Conservation (phyloP, 2,113 vertebrate genomes). For the Aptenodytes forsteri region DNA sequence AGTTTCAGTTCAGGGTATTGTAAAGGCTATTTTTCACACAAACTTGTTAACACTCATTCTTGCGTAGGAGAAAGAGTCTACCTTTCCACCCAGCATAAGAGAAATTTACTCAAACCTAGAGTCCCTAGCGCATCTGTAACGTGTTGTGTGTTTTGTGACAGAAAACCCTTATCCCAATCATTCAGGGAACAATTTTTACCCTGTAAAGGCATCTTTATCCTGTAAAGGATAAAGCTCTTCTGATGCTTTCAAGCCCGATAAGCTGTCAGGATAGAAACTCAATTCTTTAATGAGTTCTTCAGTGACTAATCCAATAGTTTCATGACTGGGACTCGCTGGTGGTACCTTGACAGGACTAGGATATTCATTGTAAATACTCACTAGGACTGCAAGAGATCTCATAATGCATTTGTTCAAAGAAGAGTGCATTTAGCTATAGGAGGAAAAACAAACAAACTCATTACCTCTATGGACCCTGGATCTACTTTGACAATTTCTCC, state of each 20-base stretch:
- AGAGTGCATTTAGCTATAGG: slow-evolving; percentile 59
- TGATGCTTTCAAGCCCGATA: neutral
- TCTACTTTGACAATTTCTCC: slow-evolving; percentile 78
- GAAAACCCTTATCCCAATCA: neutral
- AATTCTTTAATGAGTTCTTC: neutral
- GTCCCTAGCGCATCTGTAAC: neutral
- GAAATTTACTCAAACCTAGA: neutral
- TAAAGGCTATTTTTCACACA: neutral
- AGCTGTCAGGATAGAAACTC: neutral
- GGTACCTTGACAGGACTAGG: neutral
- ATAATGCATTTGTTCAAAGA: slow-evolving; percentile 24
- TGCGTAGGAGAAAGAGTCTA: neutral
- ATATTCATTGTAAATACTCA: neutral
- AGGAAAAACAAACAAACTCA: slow-evolving; percentile 52
- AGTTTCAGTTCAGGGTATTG: neutral
- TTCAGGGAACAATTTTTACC: neutral
- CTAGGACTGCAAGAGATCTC: neutral
- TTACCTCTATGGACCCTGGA: slow-evolving; percentile 94
- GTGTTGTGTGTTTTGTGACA: neutral
- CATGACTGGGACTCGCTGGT: neutral
- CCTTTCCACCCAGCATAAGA: neutral
- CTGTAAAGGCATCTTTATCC: slow-evolving; percentile 6
- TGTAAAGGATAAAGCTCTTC: neutral
- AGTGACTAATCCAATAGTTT: neutral
- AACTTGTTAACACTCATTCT: neutral